Base-by-base conservation (phyloP, 2,797 vertebrate genomes). In the Threskiornis aethiopicus region DNA sequence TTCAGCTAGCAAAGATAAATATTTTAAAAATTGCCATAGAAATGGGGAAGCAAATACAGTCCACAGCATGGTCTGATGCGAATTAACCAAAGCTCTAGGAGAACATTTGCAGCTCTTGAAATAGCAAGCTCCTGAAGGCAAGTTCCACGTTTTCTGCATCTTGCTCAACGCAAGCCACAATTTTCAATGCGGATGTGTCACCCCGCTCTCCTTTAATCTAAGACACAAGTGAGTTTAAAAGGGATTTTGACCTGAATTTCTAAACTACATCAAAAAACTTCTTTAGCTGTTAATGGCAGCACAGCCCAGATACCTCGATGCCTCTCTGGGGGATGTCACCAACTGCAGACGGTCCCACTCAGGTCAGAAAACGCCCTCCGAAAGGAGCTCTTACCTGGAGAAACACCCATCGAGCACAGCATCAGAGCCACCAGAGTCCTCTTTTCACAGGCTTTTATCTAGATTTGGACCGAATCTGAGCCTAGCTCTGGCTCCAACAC, bases 331-430 rank as follows among this genome's bases (percentile, higher is more conserved):
- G 79, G 44, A 72, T 2, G 20, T n/a, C 90, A 52, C 29, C 46
- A 41, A 19, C 44, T 17, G 41, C 61, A 58, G 49, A 20, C 4
- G 3, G 77, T 31, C 37, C 46, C 28, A 1, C 29, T 13, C 3
- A 0, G 29, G 18, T 18, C 2, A 3, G 64, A 52, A 85, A 73
- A 47, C 0, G 0, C 1, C 1, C 31, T 49, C 52, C 0, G 1
- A 39, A 52, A 71, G 19, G 31, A 66, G 84, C 52, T 75, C 37
- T 29, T 22, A 41, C 33, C 66, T 39, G 49, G 3, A 66, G 39
- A 77, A 84, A 35, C 17, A 25, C 10, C 42, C 77, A 61, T 2
- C 2, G 9, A 79, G 37, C 35, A 25, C 57, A 26, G 9, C 10
- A 33, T 16, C 29, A n/a, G 65, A 14, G 42, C 55, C 49, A 29